Base-by-base conservation (phyloP, 2,888 invertebrate genomes). In the Choristoneura rosaceana region DNA sequence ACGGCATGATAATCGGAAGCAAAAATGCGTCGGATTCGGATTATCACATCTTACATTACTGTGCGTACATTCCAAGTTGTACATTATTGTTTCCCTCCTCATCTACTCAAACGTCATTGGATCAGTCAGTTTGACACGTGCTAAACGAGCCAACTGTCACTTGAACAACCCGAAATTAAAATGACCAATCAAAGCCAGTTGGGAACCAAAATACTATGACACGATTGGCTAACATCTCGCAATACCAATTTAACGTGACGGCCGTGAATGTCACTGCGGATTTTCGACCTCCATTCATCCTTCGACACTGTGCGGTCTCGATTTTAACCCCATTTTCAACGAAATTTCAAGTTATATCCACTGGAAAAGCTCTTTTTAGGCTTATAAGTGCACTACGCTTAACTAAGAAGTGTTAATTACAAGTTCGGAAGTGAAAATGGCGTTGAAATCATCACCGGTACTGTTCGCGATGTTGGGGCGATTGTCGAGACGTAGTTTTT, bases 251-350 rank as follows among this genome's bases (percentile, higher is more conserved):
- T 41, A 14, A 14, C 25, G 41, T 52, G 43, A 64, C 47, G 12
- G 4, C 38, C 17, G 43, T n/a, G 59, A 73, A 60, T 60, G 62
- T 59, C 68, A 43, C 59, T 34, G 43, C 59, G 59, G 58, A 77
- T 64, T 79, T 82, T 79, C 91, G 92, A 92, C 92, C 92, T 93
- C 92, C 92, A 92, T 92, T 93, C 91, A 93, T 93, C 93, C 92
- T 94, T 91, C 87, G 83, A 76, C 69, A 77, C 75, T 75, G 76
- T 75, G 75, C 79, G 79, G 81, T 81, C 76, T 73, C 76, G 86
- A 84, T 84, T 89, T 87, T 87, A 88, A 81, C 82, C 80, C 77
- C 82, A 86, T 88, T 90, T 88, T 86, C 82, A 84, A 82, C 74
- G 50, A 81, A 81, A 84, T 79, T 77, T 71, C 78, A 77, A 73